Percentiles rank a stretch among this genome's conserved stretches.
These are phyloP conservation scores for Heliconius cydno DNA, from an alignment of 2,888 invertebrate genomes.

Conservation along the genomic window DNA sequence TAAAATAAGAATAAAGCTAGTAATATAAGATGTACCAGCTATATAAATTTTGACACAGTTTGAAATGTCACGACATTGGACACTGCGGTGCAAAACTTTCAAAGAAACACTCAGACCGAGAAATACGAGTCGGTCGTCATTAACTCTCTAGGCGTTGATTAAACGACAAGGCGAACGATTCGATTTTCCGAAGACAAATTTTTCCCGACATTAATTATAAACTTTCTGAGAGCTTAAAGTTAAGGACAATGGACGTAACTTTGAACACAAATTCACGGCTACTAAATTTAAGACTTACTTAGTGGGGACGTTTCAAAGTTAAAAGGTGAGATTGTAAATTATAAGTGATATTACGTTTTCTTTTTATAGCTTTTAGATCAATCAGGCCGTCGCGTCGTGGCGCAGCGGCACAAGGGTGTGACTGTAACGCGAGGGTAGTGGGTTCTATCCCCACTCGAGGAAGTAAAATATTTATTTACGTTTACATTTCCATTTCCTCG, in stretches of 20 bases:
- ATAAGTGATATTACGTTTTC: conserved; percentile 1
- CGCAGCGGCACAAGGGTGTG: too few relatives aligned
- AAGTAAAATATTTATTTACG: too few relatives aligned
- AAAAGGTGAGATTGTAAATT: conserved; percentile 32
- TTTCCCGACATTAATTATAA: conserved; percentile 71
- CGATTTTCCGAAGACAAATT: conserved; percentile 60
- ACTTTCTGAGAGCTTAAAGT: conserved; percentile 61
- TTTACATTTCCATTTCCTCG: too few relatives aligned
- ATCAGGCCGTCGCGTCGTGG: too few relatives aligned
- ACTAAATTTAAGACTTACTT: conserved; percentile 44
- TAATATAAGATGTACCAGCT: background rate
- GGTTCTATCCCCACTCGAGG: too few relatives aligned
- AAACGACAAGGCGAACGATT: conserved; percentile 60
- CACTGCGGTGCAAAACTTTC: conserved; percentile 30
- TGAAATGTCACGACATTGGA: conserved; percentile 27
- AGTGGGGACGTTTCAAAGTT: conserved; percentile 32
- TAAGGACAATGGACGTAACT: conserved; percentile 62
- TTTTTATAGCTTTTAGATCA: conserved; percentile 14
- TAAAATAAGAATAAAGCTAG: too few relatives aligned
- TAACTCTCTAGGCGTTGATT: conserved; percentile 61
- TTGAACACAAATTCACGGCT: conserved; percentile 46
- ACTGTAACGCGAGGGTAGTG: too few relatives aligned
- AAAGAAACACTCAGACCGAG: conserved; percentile 30
- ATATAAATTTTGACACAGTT: conserved; percentile 22
- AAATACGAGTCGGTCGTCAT: conserved; percentile 42